phyloP scores from a whole-genome alignment of 2,113 vertebrate species.

The Strigops habroptila region DNA sequence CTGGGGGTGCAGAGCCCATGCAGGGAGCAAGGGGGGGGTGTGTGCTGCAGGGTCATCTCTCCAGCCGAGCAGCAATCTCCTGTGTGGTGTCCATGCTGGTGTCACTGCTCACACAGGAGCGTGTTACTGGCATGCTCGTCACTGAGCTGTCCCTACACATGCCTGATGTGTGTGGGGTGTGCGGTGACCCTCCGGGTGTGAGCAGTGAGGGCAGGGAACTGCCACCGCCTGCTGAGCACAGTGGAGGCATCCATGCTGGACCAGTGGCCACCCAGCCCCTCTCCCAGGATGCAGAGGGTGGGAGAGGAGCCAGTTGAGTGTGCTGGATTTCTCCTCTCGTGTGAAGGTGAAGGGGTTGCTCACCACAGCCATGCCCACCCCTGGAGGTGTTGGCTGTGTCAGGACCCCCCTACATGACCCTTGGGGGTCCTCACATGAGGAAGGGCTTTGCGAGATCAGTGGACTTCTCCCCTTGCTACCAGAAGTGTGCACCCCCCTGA shows the following conservation, averaged over 20 bases:
- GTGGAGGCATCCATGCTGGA: fast-evolving
- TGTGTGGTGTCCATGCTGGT: fast-evolving
- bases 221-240: not conserved
- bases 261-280: not conserved
- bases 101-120: not conserved
- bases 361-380: not conserved
- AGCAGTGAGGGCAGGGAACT: not conserved
- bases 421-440: fast-evolving
- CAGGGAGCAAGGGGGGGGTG: not conserved
- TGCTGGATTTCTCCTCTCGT: not conserved
- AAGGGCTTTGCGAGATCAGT: not conserved
- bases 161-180: fast-evolving
- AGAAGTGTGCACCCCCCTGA: fast-evolving
- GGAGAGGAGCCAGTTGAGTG: not conserved
- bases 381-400: not conserved
- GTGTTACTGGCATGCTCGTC: fast-evolving
- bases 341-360: not conserved
- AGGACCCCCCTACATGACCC: fast-evolving
- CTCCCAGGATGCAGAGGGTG: not conserved
- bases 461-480: not conserved
- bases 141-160: not conserved
- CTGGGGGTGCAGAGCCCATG: fast-evolving
- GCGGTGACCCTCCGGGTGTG: not conserved
- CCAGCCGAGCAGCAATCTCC: not conserved
- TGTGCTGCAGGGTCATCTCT: not conserved